A percentile compares a stretch with the other conserved stretches of the same genome.
Conservation (phyloP, 2,797 vertebrate species). For the Tapirus indicus region DNA sequence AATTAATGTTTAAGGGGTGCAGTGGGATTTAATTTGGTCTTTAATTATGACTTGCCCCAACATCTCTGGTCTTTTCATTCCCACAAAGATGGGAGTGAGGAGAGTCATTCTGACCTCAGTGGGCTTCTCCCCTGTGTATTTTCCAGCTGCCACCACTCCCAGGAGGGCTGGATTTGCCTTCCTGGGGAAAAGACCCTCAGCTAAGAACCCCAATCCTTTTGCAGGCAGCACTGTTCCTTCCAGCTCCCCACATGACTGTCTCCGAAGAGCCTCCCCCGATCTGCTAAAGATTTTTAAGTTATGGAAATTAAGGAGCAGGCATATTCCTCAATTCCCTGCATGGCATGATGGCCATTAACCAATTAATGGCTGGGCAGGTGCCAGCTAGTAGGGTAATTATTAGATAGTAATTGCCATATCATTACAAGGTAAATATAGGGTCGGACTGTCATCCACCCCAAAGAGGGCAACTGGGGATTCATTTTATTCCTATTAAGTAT, state of each 20-base stretch:
- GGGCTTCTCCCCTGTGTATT: background rate
- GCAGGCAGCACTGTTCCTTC: background rate
- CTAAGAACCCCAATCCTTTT: background rate
- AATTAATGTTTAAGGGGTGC: background rate
- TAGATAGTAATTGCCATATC: constrained; percentile 3
- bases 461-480: constrained; percentile 88
- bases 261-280: constrained; percentile 38
- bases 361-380: constrained; percentile 81
- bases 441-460: constrained; percentile 84
- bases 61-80: background rate
- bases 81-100: background rate
- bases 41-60: background rate
- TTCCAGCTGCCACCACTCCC: background rate
- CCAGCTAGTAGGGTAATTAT: constrained; percentile 84
- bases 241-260: background rate
- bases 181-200: background rate
- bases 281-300: constrained; percentile 69
- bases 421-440: constrained; percentile 81
- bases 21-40: background rate
- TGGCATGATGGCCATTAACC: constrained; percentile 80
- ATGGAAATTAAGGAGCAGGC: constrained; percentile 70
- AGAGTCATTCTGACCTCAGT: background rate
- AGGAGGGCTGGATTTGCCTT: background rate
- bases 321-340: constrained; percentile 62
- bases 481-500: constrained; percentile 89